phyloP scores from a whole-genome alignment of 2,888 invertebrate genomes.

The Synergus gifuensis region DNA sequence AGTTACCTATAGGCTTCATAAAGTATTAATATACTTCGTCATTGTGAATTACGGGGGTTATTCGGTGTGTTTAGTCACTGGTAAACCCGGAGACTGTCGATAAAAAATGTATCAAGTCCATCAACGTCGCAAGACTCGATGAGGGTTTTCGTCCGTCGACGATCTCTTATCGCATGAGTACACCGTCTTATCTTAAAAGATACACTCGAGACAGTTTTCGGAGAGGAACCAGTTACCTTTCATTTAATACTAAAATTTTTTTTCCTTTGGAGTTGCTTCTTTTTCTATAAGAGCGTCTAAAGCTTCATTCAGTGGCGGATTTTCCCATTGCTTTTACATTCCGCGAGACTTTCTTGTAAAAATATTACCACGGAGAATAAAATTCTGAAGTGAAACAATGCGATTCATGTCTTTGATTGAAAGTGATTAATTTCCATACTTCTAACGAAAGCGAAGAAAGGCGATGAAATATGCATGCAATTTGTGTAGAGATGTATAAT shows the following conservation, averaged over 20 bases:
- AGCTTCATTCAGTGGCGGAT: not conserved
- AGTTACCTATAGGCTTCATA: slow-evolving; percentile 61
- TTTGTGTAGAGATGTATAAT: too few species aligned
- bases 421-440: not conserved
- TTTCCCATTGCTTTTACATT: slow-evolving; percentile 12
- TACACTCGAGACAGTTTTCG: slow-evolving; percentile 30
- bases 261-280: slow-evolving; percentile 5
- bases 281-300: not conserved
- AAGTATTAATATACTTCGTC: slow-evolving; percentile 70
- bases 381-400: not conserved
- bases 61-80: slow-evolving; percentile 56
- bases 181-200: slow-evolving; percentile 53
- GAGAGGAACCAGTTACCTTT: slow-evolving; percentile 36
- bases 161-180: slow-evolving; percentile 51
- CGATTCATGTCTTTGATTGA: not conserved
- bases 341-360: slow-evolving; percentile 3
- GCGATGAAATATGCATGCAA: not conserved
- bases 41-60: slow-evolving; percentile 61
- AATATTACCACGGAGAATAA: not conserved
- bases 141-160: slow-evolving; percentile 25
- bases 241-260: slow-evolving; percentile 39
- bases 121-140: slow-evolving; percentile 21
- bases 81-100: slow-evolving; percentile 53
- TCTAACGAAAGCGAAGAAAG: not conserved
- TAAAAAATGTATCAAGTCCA: slow-evolving; percentile 64